Evolutionary conservation across 2,888 invertebrate species (phyloP).

Genomic region (Thelaira solivaga): DNA sequence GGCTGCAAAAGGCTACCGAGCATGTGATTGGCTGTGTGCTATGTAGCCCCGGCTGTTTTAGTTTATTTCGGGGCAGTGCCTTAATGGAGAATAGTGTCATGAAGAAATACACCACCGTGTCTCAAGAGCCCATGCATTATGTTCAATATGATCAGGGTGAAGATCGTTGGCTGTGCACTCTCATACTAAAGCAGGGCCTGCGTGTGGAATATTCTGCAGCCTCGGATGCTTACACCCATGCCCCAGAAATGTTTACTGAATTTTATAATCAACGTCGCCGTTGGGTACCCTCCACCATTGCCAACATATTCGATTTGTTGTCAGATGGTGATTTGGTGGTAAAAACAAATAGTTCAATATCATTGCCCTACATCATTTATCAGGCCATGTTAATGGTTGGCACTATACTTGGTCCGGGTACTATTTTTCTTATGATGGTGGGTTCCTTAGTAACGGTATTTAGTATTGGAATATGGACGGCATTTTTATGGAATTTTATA

Average conservation of each 20-base stretch:
- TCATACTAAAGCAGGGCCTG: constrained; percentile 93
- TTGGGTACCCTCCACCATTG: constrained; percentile 98
- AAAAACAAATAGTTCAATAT: constrained; percentile 91
- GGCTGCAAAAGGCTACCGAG: constrained; percentile 95
- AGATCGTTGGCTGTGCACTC: constrained; percentile 96
- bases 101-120: constrained; percentile 89
- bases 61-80: constrained; percentile 90
- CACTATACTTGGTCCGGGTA: constrained; percentile 85
- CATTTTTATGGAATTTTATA: constrained; percentile 82
- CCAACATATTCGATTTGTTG: constrained; percentile 93
- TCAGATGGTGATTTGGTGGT: constrained; percentile 87
- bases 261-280: constrained; percentile 96
- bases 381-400: constrained; percentile 85
- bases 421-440: constrained; percentile 87
- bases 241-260: constrained; percentile 93
- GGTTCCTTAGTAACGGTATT: constrained; percentile 87
- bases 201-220: constrained; percentile 96
- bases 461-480: constrained; percentile 82
- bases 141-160: constrained; percentile 98
- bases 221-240: constrained; percentile 95
- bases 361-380: constrained; percentile 86
- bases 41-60: constrained; percentile 95
- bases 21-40: constrained; percentile 93
- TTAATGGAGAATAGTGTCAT: constrained; percentile 94
- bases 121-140: constrained; percentile 88